These are phyloP conservation scores for Melanotus villosus DNA, from an alignment of 2,888 invertebrate genomes.

Conservation along the genomic window DNA sequence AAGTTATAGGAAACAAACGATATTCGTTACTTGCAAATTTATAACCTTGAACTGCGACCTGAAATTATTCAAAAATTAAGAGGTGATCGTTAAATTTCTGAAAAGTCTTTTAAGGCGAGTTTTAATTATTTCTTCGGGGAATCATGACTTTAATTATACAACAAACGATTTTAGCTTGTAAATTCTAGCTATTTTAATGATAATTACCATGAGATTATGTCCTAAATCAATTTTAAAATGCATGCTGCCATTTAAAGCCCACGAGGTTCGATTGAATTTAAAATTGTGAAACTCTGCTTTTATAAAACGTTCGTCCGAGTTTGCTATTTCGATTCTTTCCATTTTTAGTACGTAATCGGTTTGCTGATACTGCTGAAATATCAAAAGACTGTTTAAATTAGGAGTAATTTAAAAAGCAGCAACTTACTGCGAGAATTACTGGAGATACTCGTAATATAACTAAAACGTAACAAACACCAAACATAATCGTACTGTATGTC, in stretches of 20 bases:
- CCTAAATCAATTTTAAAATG: neutral
- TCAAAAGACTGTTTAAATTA: too few relatives aligned
- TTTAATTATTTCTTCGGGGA: too few relatives aligned
- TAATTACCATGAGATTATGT: neutral
- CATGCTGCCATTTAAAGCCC: neutral
- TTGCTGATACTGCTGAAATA: neutral
- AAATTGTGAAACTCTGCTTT: neutral
- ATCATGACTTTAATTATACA: too few relatives aligned
- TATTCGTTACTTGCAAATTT: slow-evolving; percentile 11
- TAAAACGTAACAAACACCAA: too few relatives aligned
- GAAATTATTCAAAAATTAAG: neutral
- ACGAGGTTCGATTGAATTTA: neutral
- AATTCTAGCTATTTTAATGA: neutral
- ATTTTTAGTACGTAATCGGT: neutral
- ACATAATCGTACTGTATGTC: too few relatives aligned
- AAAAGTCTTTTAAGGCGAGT: too few relatives aligned
- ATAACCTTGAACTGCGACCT: neutral
- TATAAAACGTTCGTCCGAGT: neutral
- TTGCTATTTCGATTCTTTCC: neutral
- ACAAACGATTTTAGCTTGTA: too few relatives aligned
- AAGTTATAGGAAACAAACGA: slow-evolving; percentile 11
- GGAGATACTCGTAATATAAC: too few relatives aligned
- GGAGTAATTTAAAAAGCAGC: too few relatives aligned
- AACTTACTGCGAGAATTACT: too few relatives aligned
- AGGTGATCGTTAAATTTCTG: neutral